Evolutionary conservation across 2,797 vertebrate species (phyloP), one percentile per base, ranked within the genome.

Genomic region (Acanthurus leucopareius): DNA sequence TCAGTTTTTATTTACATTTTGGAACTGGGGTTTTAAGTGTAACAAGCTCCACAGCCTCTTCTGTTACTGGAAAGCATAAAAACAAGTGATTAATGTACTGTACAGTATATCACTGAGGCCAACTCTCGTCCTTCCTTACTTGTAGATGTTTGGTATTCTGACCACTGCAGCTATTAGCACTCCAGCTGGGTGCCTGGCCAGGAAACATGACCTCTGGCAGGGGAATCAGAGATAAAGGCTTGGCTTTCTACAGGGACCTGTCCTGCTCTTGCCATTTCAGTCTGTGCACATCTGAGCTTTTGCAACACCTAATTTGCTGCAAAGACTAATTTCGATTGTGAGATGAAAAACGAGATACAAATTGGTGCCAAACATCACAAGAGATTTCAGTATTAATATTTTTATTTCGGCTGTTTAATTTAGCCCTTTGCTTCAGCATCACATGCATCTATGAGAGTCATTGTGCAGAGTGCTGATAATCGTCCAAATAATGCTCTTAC

Each of bases 121-220:
- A 51, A 5, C 28, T 68, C 51, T n/a, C 51, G 49, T 52, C 25
- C 58, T 42, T 2, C 44, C 61, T 54, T 72, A 65, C 72, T 81
- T 69, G 45, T 2, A 38, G 59, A n/a, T 75, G 57, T 83, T 91
- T 86, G 44, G 62, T 77, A 84, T 85, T 92, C 76, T 78, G 80
- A 58, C 32, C 73, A 77, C 86, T 64, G 73, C 79, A 56, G 77
- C 56, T 16, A 51, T 74, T 53, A 47, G 67, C 62, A n/a, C 75
- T 76, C 70, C 48, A 67, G 79, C 63, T 84, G 75, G 53, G 53
- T 68, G 35, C 75, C 58, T 61, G 47, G 66, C 84, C 88, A 89
- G 66, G 85, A 86, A 88, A 84, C 80, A 68, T 77, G 61, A 88
- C 86, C 86, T 90, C 84, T 87, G 61, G 13, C 74, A 69, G 49